phyloP scores from a whole-genome alignment of 1,140 invertebrate species.

The Neotoxoptera formosana region DNA sequence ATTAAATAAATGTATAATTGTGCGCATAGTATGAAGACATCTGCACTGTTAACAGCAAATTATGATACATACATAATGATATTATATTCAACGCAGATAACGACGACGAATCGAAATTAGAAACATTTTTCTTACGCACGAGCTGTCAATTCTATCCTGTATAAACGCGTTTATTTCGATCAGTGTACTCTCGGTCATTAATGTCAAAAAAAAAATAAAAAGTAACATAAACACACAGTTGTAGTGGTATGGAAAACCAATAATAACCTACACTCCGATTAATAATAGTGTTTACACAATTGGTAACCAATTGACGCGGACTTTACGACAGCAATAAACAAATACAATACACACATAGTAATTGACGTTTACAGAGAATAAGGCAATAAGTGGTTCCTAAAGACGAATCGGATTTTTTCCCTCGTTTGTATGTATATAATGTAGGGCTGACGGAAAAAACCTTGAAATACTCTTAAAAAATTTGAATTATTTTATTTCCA shows the following conservation, averaged over 20 bases:
- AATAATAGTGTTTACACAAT: slow-evolving; percentile 3
- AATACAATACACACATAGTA: not conserved
- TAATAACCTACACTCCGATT: not conserved
- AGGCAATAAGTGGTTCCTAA: not conserved
- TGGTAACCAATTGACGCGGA: not conserved
- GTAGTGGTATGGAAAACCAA: not conserved
- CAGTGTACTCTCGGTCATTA: not conserved
- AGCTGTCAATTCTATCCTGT: not conserved
- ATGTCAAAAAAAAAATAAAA: not conserved
- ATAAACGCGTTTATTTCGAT: not conserved
- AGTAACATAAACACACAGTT: not conserved
- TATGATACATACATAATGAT: not conserved
- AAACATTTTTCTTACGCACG: not conserved
- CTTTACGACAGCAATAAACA: not conserved
- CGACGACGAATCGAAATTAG: not conserved
- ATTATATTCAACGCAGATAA: not conserved
- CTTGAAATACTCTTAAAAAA: slow-evolving; percentile 19
- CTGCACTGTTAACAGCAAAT: not conserved
- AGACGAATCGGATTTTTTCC: not conserved
- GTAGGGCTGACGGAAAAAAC: not conserved
- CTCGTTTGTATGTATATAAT: not conserved
- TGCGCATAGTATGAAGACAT: not conserved
- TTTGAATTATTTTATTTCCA: not conserved
- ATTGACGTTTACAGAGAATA: not conserved
- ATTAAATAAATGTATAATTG: not conserved